Evolutionary conservation across 2,113 vertebrate species (phyloP).

Genomic region (Lipophrys pholis): DNA sequence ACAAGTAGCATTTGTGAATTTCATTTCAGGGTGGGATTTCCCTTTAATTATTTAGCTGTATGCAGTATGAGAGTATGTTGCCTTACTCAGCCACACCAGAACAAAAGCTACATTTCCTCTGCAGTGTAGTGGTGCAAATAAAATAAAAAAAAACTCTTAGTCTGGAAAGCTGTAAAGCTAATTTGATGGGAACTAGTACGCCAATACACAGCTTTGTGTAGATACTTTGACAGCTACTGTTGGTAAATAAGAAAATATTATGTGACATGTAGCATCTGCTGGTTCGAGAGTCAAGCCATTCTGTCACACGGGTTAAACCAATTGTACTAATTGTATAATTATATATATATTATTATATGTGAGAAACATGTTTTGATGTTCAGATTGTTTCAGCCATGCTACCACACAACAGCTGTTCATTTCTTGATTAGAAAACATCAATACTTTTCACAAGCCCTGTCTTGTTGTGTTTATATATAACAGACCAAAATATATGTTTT

Average conservation of each 20-base stretch:
- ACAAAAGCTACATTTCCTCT: slow-evolving; percentile 35
- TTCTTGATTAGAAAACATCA: background rate
- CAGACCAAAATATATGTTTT: background rate
- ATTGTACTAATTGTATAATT: no score
- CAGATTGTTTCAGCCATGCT: background rate
- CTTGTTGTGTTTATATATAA: background rate
- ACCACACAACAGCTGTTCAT: background rate
- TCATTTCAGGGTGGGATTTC: slow-evolving; percentile 51
- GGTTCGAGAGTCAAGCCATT: no score
- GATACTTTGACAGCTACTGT: no score
- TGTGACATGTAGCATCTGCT: no score
- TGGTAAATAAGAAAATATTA: no score
- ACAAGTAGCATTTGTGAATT: slow-evolving; percentile 54
- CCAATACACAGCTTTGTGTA: no score
- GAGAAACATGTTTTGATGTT: background rate
- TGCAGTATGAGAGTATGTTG: slow-evolving; percentile 24
- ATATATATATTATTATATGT: no score
- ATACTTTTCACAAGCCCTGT: background rate
- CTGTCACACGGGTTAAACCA: no score
- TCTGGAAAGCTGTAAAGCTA: slow-evolving; percentile 9
- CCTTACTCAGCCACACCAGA: slow-evolving; percentile 13
- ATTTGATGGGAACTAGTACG: background rate
- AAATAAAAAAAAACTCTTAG: slow-evolving; percentile 4
- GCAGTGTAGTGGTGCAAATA: slow-evolving; percentile 1
- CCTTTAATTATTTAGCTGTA: slow-evolving; percentile 63